These are phyloP conservation scores for Drosophila mulleri DNA, from an alignment of 2,888 invertebrate species.

Conservation along the genomic window DNA sequence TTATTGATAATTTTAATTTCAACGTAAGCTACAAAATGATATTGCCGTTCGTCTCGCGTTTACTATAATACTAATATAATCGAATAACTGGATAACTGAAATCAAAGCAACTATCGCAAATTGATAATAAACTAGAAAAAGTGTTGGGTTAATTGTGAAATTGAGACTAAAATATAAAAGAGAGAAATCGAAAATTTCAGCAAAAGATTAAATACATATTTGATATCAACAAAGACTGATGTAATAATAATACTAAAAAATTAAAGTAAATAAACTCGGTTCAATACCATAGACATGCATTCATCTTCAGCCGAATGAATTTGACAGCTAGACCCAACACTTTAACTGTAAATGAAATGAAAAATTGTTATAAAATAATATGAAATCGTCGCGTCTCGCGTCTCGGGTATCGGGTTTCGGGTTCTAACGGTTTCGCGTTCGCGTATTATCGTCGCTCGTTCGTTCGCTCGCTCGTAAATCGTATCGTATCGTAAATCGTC, in stretches of 20 bases:
- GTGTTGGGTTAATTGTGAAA: conserved; percentile 63
- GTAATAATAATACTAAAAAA: conserved; percentile 17
- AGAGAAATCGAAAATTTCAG: conserved; percentile 25
- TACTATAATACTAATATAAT: conserved; percentile 54
- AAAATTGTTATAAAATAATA: conserved; percentile 23
- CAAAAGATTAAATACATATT: conserved; percentile 40
- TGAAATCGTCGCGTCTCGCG: conserved; percentile 81
- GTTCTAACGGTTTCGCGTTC: conserved; percentile 83
- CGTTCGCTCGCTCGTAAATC: conserved; percentile 59
- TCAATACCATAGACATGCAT: conserved; percentile 53
- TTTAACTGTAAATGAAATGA: conserved; percentile 28
- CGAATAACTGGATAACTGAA: conserved; percentile 35
- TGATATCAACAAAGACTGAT: conserved; percentile 71
- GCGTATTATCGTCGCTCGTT: conserved; percentile 83
- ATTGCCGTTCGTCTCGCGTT: conserved; percentile 72
- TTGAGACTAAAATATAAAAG: conserved; percentile 23
- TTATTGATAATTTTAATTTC: conserved; percentile 43
- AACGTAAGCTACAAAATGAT: conserved; percentile 46
- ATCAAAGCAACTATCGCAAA: conserved; percentile 44
- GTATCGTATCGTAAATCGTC: conserved; percentile 51
- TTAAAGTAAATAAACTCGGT: conserved; percentile 48
- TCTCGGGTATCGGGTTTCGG: conserved; percentile 81
- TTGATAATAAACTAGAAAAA: conserved; percentile 49
- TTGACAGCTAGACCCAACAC: conserved; percentile 55
- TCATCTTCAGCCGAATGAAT: conserved; percentile 23